Percentiles rank a stretch among this genome's conserved stretches.
These are phyloP conservation scores for Babylonia areolata DNA, from an alignment of 1,140 invertebrate genomes.

Conservation along the genomic window DNA sequence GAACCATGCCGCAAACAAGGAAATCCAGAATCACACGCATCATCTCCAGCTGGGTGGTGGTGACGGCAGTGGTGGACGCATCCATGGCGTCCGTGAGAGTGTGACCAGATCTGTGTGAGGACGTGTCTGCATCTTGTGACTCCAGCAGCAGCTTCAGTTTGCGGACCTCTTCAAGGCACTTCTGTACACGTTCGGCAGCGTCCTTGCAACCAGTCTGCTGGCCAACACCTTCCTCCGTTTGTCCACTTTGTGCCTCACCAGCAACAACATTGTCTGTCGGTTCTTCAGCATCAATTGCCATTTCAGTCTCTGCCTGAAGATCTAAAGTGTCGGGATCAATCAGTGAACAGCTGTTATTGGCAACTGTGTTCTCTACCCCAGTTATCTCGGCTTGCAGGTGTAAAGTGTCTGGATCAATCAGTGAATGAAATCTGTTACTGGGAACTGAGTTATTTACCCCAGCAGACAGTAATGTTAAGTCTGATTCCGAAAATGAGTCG, in stretches of 20 bases:
- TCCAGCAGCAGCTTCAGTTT: background rate
- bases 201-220: background rate
- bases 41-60: background rate
- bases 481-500: background rate
- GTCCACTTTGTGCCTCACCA: no score
- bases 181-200: background rate
- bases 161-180: background rate
- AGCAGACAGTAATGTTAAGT: background rate
- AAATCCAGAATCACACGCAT: conserved; percentile 5
- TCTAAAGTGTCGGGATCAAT: no score
- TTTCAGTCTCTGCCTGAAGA: no score
- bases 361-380: no score
- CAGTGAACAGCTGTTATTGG: no score
- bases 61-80: background rate
- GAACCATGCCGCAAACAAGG: background rate
- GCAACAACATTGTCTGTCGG: no score
- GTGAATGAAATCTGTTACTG: no score
- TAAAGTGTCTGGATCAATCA: no score
- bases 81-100: background rate
- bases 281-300: no score
- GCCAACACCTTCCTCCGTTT: no score
- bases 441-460: background rate
- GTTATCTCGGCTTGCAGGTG: no score
- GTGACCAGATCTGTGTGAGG: background rate
- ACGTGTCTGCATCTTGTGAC: background rate